These are phyloP conservation scores for Pycnonotus jocosus DNA, from an alignment of 2,113 vertebrate genomes.

Conservation along the genomic window DNA sequence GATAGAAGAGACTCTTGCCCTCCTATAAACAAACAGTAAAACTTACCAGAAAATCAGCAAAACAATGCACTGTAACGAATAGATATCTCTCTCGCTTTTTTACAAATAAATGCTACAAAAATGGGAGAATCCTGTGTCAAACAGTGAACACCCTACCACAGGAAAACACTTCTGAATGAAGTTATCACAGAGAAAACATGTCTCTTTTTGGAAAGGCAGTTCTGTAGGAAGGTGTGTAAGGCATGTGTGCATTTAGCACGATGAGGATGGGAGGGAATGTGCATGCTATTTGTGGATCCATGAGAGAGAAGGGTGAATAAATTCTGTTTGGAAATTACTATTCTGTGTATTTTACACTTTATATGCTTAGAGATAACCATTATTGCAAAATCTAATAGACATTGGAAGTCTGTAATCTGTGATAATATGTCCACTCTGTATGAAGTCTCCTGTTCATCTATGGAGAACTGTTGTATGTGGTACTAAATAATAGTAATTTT, in stretches of 20 bases:
- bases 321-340: neutral
- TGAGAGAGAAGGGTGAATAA: neutral
- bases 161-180: neutral
- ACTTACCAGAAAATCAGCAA: neutral
- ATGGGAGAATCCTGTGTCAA: neutral
- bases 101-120: neutral
- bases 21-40: neutral
- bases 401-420: neutral
- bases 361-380: neutral
- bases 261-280: neutral
- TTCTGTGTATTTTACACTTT: neutral
- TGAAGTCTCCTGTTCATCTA: neutral
- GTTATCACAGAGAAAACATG: neutral
- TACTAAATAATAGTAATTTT: neutral
- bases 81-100: neutral
- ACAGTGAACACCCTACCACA: rapidly evolving
- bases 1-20: neutral
- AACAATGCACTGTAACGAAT: neutral
- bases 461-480: neutral
- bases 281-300: neutral
- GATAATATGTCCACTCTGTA: neutral
- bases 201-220: neutral
- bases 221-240: neutral
- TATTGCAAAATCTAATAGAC: neutral
- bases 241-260: neutral